A percentile compares a stretch with the other conserved stretches of the same genome.
phyloP scores from a whole-genome alignment of 2,888 invertebrate genomes.

The Andrena trimmerana region DNA sequence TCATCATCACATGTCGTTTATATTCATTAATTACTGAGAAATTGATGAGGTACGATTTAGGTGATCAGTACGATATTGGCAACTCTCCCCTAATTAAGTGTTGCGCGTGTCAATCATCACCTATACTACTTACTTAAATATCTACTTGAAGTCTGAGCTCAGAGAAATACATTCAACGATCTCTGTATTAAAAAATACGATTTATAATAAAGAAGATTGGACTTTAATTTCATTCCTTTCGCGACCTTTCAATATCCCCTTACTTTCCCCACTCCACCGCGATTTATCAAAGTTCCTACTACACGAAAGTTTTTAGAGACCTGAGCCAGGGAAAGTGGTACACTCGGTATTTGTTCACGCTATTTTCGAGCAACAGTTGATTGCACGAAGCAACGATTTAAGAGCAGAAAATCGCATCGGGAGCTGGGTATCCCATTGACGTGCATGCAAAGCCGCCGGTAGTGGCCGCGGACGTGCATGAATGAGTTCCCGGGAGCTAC shows the following conservation, averaged over 20 bases:
- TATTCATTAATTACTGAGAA: no score
- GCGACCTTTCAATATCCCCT: background rate
- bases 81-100: no score
- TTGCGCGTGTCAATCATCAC: background rate
- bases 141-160: no score
- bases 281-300: background rate
- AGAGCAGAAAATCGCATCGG: slow-evolving; percentile 62
- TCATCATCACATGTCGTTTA: no score
- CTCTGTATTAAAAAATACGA: no score
- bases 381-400: slow-evolving; percentile 10
- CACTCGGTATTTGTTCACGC: background rate
- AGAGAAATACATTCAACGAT: no score
- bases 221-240: background rate
- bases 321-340: background rate
- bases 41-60: no score
- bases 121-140: no score
- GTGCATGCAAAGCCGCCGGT: slow-evolving; percentile 74
- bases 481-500: slow-evolving; percentile 72
- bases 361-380: background rate
- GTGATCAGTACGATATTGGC: no score
- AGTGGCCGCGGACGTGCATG: slow-evolving; percentile 63
- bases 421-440: slow-evolving; percentile 74
- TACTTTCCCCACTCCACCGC: background rate
- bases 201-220: no score
- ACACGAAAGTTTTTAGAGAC: background rate